phyloP scores from a whole-genome alignment of 2,113 vertebrate genomes.

The Platysternon megacephalum region DNA sequence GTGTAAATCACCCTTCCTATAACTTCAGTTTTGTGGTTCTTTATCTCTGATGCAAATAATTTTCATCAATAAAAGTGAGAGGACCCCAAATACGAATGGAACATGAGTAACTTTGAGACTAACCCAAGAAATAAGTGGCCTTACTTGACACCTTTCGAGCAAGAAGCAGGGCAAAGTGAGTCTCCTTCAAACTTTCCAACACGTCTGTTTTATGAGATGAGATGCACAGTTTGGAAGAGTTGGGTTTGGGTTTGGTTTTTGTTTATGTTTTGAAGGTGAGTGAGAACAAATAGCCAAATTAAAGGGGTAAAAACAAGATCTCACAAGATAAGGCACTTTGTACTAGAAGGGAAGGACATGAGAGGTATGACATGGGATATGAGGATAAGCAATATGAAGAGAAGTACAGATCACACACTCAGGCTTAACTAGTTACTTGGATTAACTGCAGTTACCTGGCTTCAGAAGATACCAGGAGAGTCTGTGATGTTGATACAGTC shows the following conservation, averaged over 20 bases:
- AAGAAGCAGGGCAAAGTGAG: background rate
- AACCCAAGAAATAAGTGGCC: background rate
- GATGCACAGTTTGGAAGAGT: too few species aligned
- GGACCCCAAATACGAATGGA: background rate
- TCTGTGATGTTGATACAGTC: background rate
- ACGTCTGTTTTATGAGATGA: background rate
- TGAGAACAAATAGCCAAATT: too few species aligned
- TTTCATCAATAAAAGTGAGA: background rate
- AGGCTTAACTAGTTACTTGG: background rate
- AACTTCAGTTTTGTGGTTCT: background rate
- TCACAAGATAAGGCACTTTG: background rate
- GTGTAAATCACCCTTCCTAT: background rate
- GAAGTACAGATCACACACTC: background rate
- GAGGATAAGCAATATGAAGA: background rate
- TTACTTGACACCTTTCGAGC: background rate
- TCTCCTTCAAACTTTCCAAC: background rate
- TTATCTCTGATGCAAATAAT: background rate
- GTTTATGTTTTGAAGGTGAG: too few species aligned
- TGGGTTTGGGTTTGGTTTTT: too few species aligned
- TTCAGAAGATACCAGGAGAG: background rate
- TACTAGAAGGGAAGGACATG: background rate
- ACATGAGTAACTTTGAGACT: background rate
- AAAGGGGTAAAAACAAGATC: background rate
- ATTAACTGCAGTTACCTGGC: background rate
- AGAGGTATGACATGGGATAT: background rate